Conservation (phyloP, 2,797 vertebrate genomes). For the Gymnothorax javanicus region DNA sequence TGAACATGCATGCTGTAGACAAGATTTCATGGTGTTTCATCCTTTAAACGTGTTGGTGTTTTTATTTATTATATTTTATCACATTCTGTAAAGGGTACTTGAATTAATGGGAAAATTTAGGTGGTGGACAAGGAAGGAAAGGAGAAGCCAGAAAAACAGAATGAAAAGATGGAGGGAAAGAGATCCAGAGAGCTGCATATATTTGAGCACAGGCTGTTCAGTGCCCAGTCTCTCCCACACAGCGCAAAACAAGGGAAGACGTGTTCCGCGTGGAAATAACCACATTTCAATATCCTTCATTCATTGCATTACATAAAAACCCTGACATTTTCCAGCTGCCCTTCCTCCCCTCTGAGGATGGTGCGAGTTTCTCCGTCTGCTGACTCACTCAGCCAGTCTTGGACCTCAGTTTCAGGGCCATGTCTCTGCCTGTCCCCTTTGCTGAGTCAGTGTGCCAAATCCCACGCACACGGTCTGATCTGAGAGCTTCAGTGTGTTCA, state of each 20-base stretch:
- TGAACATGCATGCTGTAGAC: not conserved
- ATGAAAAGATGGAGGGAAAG: not conserved
- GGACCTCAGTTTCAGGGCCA: not conserved
- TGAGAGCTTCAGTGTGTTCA: not conserved
- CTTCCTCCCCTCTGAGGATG: constrained; percentile 44
- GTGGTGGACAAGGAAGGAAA: not conserved
- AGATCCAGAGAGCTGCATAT: constrained; percentile 62
- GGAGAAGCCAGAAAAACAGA: not conserved
- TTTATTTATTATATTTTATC: not conserved
- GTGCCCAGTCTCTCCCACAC: constrained; percentile 47
- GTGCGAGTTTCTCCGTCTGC: constrained; percentile 32
- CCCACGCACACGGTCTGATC: not conserved
- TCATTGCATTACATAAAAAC: constrained; percentile 36
- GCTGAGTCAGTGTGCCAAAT: constrained; percentile 25
- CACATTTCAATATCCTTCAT: constrained; percentile 53
- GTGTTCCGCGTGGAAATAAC: constrained; percentile 54
- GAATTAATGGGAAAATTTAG: not conserved
- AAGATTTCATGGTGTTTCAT: not conserved
- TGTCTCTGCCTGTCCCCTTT: not conserved
- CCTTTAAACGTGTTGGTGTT: not conserved
- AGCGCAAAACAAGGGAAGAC: constrained; percentile 58
- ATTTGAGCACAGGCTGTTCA: constrained; percentile 43
- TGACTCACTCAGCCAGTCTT: not conserved
- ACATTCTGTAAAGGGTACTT: not conserved
- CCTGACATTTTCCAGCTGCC: constrained; percentile 59